These are phyloP conservation scores for Hypena proboscidalis DNA, from an alignment of 2,888 invertebrate genomes.

Conservation along the genomic window DNA sequence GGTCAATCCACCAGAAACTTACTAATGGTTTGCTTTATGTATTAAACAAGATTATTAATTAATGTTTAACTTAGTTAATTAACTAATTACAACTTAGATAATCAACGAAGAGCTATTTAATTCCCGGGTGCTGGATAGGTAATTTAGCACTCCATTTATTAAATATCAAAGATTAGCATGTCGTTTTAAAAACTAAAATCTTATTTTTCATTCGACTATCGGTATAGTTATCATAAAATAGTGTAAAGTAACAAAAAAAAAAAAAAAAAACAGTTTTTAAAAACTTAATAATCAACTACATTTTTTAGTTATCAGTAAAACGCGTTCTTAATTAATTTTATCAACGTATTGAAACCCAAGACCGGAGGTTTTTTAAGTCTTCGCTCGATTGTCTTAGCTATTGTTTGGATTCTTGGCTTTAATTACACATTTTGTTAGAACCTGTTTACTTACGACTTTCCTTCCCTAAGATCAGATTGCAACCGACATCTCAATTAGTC, in stretches of 20 bases:
- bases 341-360: slow-evolving; percentile 48
- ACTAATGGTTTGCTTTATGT: slow-evolving; percentile 64
- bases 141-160: neutral
- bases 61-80: slow-evolving; percentile 65
- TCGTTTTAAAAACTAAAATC: no score
- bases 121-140: slow-evolving; percentile 11
- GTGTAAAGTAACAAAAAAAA: no score
- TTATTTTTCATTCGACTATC: no score
- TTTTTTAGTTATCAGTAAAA: slow-evolving; percentile 7
- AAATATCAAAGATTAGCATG: no score
- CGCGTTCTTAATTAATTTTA: slow-evolving; percentile 41
- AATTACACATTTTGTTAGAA: slow-evolving; percentile 50
- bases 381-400: slow-evolving; percentile 51
- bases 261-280: no score
- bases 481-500: slow-evolving; percentile 28
- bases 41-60: slow-evolving; percentile 69
- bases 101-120: slow-evolving; percentile 42
- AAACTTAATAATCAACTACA: neutral
- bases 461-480: slow-evolving; percentile 30
- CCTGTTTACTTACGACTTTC: slow-evolving; percentile 29
- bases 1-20: slow-evolving; percentile 62
- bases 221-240: no score
- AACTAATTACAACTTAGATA: slow-evolving; percentile 58
- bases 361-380: slow-evolving; percentile 51
- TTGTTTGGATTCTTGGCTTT: slow-evolving; percentile 53